Evolutionary conservation across 2,797 vertebrate genomes (phyloP), one percentile per base, ranked within the genome.

Genomic region (Petrocephalus schoutedeni): DNA sequence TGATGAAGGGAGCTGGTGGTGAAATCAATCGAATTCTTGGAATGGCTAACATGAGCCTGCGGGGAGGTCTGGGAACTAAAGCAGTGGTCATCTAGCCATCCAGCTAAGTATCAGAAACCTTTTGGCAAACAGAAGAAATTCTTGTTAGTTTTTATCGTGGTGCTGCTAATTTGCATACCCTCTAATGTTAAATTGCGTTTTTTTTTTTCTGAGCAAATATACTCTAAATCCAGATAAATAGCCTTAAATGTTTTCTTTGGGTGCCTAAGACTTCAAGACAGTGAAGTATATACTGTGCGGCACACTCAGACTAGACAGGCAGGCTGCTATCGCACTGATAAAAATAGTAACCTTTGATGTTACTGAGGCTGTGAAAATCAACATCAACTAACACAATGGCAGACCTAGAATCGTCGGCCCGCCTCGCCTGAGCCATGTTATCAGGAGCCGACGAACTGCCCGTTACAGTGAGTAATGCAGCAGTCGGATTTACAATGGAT

Each of bases 311-410:
- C 82, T 12, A 49, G 51, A 88, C 19, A 83, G 86, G 88, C 90
- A 89, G 91, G 90, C 91, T 67, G 89, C 87, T 93, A 95, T 95
- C 91, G 0, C 28, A 45, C 87, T 59, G 90, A 94, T 94, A 92
- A 92, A 95, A 95, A 94, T 91, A 93, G 90, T 82, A 19, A 14
- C 89, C 93, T 95, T 95, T 95, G 94, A 95, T 94, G 92, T 94
- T 93, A 92, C 93, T 90, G 10, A 36, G 3, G 57, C 87, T 8
- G 86, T 89, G 87, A 92, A 92, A 92, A 85, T 91, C 89, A 88
- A 90, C 90, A 89, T 71, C 51, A 91, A 89, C 89, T 91, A 91
- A 36, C 14, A n/a, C 51, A 54, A 64, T 41, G 67, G 36, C n/a
- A 51, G 28, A 59, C 12, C 4, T 9, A 80, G 71, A 56, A 88